These are phyloP conservation scores for Otolemur garnettii DNA, from an alignment of 2,113 vertebrate genomes.

Conservation along the genomic window DNA sequence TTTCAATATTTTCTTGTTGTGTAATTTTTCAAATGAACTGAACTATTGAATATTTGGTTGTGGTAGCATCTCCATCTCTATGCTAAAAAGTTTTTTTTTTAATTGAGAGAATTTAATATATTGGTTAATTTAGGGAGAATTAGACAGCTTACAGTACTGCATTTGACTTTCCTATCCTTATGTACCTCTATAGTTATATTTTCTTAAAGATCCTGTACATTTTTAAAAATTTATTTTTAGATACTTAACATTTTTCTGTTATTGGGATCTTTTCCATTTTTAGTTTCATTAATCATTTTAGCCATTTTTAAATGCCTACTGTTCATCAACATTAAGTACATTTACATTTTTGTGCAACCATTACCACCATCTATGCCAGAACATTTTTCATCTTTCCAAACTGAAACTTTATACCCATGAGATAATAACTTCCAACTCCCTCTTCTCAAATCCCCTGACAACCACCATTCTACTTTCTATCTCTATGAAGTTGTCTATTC, in stretches of 20 bases:
- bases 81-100: not conserved
- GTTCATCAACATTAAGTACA: not conserved
- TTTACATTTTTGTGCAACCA: not conserved
- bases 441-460: not conserved
- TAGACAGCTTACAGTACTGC: not conserved
- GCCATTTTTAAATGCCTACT: not conserved
- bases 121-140: conserved; percentile 22
- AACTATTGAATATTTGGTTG: not conserved
- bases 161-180: not conserved
- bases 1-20: conserved; percentile 38
- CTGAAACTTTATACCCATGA: not conserved
- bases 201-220: not conserved
- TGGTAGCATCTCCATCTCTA: not conserved
- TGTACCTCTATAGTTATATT: not conserved
- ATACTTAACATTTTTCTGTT: not conserved
- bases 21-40: not conserved
- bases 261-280: not conserved
- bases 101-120: not conserved
- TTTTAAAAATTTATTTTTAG: conserved; percentile 33
- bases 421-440: not conserved
- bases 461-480: not conserved
- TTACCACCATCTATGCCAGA: not conserved
- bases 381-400: not conserved
- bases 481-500: not conserved
- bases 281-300: not conserved